A percentile compares a stretch with the other conserved stretches of the same genome.
Evolutionary conservation across 2,113 vertebrate genomes (phyloP).

Genomic region (Meles meles): DNA sequence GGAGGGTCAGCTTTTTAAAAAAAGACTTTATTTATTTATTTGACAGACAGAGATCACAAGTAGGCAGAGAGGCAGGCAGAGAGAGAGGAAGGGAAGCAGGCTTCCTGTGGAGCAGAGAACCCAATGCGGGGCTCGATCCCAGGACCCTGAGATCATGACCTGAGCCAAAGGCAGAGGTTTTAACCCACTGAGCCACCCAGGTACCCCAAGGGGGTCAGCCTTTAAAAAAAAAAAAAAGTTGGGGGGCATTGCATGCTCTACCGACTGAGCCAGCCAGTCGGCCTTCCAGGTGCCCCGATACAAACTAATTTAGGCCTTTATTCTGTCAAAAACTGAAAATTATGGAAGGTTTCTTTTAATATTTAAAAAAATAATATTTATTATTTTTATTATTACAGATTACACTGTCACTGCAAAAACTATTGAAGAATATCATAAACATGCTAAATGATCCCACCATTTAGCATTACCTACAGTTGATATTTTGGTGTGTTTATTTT

Average conservation of each 20-base stretch:
- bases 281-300: not conserved
- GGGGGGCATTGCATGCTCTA: not conserved
- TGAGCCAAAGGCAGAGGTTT: no score
- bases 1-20: no score
- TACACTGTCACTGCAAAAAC: not conserved
- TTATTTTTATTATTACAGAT: not conserved
- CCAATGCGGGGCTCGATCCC: no score
- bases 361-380: not conserved
- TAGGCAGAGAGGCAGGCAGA: not conserved
- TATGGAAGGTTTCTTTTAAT: not conserved
- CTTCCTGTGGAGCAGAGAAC: not conserved
- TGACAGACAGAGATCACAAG: no score
- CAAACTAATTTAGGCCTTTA: not conserved
- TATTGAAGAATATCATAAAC: not conserved
- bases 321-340: not conserved
- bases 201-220: no score
- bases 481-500: not conserved
- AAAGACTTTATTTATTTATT: no score
- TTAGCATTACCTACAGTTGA: not conserved
- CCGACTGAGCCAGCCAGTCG: not conserved
- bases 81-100: no score
- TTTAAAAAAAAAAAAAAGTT: no score
- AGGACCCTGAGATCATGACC: no score
- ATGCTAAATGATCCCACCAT: not conserved
- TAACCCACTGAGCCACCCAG: no score